Conservation (phyloP, 2,113 vertebrate genomes). For the Dasyornis broadbenti region DNA sequence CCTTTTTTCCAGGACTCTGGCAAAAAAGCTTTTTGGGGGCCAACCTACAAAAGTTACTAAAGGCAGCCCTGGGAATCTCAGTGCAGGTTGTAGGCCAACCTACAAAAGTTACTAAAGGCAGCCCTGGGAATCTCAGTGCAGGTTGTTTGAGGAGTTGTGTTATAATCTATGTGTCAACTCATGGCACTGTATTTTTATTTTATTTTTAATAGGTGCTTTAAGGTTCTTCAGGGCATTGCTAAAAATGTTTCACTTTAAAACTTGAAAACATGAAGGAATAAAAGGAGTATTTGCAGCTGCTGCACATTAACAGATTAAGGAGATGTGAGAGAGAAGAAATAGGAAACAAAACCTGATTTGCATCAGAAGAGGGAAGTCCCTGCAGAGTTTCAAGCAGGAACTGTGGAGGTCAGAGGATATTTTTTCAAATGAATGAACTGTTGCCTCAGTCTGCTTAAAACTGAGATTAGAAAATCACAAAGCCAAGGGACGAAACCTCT, state of each 20-base stretch:
- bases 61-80: neutral
- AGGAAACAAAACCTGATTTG: constrained; percentile 10
- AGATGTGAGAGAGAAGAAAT: neutral
- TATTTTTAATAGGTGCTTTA: neutral
- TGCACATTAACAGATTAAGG: neutral
- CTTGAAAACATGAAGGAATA: neutral
- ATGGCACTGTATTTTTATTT: neutral
- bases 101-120: neutral
- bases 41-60: neutral
- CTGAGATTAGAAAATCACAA: neutral
- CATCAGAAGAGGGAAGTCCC: constrained; percentile 18
- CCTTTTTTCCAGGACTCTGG: neutral
- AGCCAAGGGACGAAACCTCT: neutral
- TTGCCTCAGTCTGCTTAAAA: neutral
- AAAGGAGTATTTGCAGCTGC: neutral
- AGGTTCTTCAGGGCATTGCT: neutral
- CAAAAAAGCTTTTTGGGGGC: neutral
- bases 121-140: neutral
- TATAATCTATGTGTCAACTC: accelerated
- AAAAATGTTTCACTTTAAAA: neutral
- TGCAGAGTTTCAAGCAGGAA: neutral
- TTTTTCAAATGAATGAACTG: neutral
- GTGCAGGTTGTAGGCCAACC: too few relatives aligned
- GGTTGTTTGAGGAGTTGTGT: neutral
- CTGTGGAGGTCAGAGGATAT: neutral